These are phyloP conservation scores for Willisornis vidua DNA, from an alignment of 2,113 vertebrate genomes.

Conservation along the genomic window DNA sequence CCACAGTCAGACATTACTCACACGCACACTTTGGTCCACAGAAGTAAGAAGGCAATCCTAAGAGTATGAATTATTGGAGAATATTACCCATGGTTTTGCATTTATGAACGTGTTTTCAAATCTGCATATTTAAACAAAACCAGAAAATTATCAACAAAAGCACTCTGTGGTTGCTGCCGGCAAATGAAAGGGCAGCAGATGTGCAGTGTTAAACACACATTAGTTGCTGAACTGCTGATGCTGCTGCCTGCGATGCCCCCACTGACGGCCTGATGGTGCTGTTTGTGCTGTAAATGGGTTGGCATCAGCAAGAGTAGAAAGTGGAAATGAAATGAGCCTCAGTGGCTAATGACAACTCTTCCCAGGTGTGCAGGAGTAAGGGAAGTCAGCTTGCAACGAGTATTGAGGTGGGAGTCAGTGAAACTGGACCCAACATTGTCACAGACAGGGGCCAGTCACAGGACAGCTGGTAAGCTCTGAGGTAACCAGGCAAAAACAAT, in stretches of 20 bases:
- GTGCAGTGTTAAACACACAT: neutral
- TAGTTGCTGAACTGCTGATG: neutral
- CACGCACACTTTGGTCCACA: neutral
- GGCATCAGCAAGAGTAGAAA: neutral
- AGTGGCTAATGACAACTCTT: rapidly evolving
- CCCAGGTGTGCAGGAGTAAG: neutral
- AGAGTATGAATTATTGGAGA: neutral
- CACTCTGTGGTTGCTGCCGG: too few species aligned
- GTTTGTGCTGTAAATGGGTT: neutral
- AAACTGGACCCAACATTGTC: neutral
- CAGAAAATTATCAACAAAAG: neutral
- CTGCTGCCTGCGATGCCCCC: neutral
- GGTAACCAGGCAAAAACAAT: neutral
- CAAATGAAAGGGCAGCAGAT: neutral
- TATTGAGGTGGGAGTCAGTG: neutral
- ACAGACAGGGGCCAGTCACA: neutral
- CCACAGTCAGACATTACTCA: neutral
- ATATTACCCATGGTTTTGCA: neutral
- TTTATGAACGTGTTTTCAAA: neutral
- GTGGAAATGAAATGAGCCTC: too few species aligned
- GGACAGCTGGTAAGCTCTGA: neutral
- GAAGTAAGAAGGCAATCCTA: neutral
- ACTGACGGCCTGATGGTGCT: slow-evolving; percentile 18
- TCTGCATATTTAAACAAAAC: neutral
- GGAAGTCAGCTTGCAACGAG: neutral